Evolutionary conservation across 2,888 invertebrate species (phyloP), one percentile per base, ranked within the genome.

Genomic region (Cryptus viduatorius): DNA sequence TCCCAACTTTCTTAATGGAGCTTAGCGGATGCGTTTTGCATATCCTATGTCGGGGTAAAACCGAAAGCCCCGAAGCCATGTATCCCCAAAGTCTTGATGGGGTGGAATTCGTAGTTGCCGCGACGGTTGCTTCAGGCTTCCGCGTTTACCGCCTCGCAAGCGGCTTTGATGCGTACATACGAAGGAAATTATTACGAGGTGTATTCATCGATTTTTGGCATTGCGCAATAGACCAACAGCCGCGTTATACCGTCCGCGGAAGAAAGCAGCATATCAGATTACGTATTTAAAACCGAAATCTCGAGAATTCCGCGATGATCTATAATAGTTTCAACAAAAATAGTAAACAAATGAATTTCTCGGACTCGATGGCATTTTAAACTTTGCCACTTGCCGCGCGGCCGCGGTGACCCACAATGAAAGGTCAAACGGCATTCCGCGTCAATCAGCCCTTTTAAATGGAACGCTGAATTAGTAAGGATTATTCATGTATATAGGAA

Each of bases 1-100:
- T 75, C 67, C 78, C 67, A 82, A 86, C 84, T 86, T 84, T 84
- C 80, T 83, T 86, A 86, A 86, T 86, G 86, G 86, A 84, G 84
- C 84, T 84, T 80, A 80, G 75, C 80, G 77, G 76, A 84, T 84
- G 79, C 80, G 80, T 86, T 84, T 86, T 84, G 82, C 84, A 86
- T 84, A 82, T 82, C 75, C 75, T 80, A 78, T 61, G 71, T 71
- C 56, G 72, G 61, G 61, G 64, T 76, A 76, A 79, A 82, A 84
- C 76, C 65, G 53, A 76, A 84, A 84, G 82, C 84, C 81, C 44
- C 75, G 81, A 84, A 84, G 81, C 82, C 79, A 76, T 79, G 65
- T 82, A 72, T 59, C 24, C 7, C 37, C 75, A 44, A 71, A 76
- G 50, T 72, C 44, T 79, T 42, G 37, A 1, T 37, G 37, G 8